Evolutionary conservation across 2,888 invertebrate genomes (phyloP).

Genomic region (Lochmaea crataegi): DNA sequence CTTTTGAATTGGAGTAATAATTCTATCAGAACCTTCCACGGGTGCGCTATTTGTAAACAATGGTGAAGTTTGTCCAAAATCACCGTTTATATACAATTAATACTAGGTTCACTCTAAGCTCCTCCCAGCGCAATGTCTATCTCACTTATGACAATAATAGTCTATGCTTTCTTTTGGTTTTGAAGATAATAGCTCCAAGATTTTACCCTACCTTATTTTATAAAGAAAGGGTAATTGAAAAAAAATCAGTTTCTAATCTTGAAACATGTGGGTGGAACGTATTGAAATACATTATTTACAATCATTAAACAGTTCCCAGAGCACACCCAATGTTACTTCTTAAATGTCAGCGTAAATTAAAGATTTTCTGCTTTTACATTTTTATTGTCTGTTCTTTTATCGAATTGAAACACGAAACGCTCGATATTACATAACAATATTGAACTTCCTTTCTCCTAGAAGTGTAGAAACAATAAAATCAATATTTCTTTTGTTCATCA

Average conservation of each 20-base stretch:
- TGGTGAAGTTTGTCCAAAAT: no score
- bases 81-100: no score
- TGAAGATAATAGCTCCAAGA: no score
- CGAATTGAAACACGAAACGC: conserved; percentile 2
- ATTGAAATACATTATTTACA: not conserved
- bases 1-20: no score
- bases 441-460: conserved; percentile 12
- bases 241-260: not conserved
- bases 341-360: conserved; percentile 23
- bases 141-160: no score
- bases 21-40: no score
- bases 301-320: conserved; percentile 2
- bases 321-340: conserved; percentile 14
- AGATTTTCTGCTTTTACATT: conserved; percentile 5
- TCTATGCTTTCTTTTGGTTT: no score
- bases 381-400: conserved; percentile 1
- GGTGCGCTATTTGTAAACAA: no score
- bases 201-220: no score
- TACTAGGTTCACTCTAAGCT: no score
- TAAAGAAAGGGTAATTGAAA: not conserved
- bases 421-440: conserved; percentile 6
- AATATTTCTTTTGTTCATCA: not conserved
- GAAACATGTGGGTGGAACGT: not conserved
- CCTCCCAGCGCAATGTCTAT: no score
- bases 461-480: conserved; percentile 13